These are phyloP conservation scores for Chironomus striatipennis DNA, from an alignment of 1,140 invertebrate genomes.

Conservation along the genomic window DNA sequence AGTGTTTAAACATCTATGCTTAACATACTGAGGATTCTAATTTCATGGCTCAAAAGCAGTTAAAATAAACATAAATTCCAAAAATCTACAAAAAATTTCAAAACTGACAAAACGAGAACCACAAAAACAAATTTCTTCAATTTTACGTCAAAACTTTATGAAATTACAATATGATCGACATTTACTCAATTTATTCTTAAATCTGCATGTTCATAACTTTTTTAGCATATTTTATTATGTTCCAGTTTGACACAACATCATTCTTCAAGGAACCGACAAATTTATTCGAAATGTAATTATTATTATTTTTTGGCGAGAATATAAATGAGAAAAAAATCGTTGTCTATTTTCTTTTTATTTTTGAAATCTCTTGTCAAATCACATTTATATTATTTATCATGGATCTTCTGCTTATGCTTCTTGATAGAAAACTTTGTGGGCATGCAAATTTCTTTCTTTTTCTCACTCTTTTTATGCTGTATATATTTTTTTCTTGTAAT, in stretches of 20 bases:
- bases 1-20: no score
- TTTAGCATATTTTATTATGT: background rate
- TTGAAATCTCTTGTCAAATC: conserved; percentile 8
- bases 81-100: no score
- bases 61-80: no score
- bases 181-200: background rate
- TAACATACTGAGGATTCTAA: no score
- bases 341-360: background rate
- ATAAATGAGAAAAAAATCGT: background rate
- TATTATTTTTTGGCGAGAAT: conserved; percentile 3
- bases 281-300: background rate
- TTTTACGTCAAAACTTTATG: background rate
- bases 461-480: background rate
- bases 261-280: background rate
- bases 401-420: background rate
- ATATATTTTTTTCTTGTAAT: background rate
- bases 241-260: background rate
- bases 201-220: background rate
- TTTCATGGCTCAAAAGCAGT: no score
- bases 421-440: background rate
- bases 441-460: conserved; percentile 9
- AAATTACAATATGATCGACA: conserved; percentile 8
- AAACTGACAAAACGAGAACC: no score
- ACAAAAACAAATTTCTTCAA: no score
- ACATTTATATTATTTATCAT: background rate